A percentile compares a stretch with the other conserved stretches of the same genome.
These are phyloP conservation scores for Heteronetta atricapilla DNA, from an alignment of 2,113 vertebrate species.

Conservation along the genomic window DNA sequence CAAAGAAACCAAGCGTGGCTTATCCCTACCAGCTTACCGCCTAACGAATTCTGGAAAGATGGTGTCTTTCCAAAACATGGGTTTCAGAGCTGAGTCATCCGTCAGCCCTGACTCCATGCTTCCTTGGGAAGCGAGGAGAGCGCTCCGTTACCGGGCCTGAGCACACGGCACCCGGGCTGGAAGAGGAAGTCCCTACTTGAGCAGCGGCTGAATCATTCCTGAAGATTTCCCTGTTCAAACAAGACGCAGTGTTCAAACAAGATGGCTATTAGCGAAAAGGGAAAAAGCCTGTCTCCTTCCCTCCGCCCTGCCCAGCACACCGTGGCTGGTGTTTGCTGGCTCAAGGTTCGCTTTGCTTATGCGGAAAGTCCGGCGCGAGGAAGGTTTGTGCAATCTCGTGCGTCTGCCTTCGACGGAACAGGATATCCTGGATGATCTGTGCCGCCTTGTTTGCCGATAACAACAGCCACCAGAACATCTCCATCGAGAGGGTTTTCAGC, in stretches of 20 bases:
- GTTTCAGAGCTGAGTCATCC: not conserved
- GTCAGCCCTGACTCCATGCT: not conserved
- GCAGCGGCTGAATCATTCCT: not conserved
- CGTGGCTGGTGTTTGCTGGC: conserved; percentile 24
- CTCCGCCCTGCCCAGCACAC: not conserved
- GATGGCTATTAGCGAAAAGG: not conserved
- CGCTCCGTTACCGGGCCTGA: not conserved
- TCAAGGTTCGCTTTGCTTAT: conserved; percentile 50
- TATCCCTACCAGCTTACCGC: not conserved
- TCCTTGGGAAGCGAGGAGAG: not conserved
- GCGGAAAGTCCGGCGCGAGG: not conserved
- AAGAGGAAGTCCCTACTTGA: not conserved
- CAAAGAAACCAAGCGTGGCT: not conserved
- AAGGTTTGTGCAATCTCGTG: conserved; percentile 61
- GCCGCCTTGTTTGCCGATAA: not conserved
- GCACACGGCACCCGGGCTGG: not conserved
- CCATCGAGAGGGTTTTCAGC: not conserved
- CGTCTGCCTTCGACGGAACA: conserved; percentile 43
- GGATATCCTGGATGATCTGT: conserved; percentile 68
- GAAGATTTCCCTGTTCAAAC: conserved; percentile 13
- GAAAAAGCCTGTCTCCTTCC: not conserved
- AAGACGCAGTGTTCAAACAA: not conserved
- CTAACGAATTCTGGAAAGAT: not conserved
- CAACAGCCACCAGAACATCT: not conserved
- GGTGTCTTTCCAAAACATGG: not conserved